Conservation (phyloP, 1,140 invertebrate species). For the Lysiphlebus fabarum region DNA sequence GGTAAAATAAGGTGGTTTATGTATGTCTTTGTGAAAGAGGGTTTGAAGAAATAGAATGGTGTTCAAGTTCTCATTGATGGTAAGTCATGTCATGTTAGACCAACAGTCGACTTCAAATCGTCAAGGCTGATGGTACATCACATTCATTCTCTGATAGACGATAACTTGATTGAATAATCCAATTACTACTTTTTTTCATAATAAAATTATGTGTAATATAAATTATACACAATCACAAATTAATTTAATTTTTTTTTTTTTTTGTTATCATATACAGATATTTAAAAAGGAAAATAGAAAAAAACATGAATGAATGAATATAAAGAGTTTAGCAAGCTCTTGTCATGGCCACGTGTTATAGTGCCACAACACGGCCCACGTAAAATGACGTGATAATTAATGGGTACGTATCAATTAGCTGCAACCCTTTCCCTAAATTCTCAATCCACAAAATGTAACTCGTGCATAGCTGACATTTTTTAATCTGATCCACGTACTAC, state of each 20-base stretch:
- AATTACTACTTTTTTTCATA: conserved; percentile 6
- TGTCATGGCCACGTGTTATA: conserved; percentile 48
- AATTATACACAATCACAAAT: neutral
- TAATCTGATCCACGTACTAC: too few species aligned
- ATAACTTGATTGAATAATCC: conserved; percentile 29
- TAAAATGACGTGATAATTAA: conserved; percentile 56
- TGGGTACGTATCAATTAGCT: conserved; percentile 53
- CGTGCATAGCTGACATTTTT: too few species aligned
- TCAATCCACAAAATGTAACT: conserved; percentile 2
- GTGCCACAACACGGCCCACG: conserved; percentile 43
- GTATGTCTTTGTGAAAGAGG: neutral
- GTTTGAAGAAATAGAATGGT: too few species aligned
- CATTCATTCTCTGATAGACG: conserved; percentile 32
- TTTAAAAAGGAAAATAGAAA: neutral
- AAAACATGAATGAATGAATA: conserved; percentile 12
- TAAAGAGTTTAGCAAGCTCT: conserved; percentile 26
- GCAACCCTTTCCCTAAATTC: conserved; percentile 33
- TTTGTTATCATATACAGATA: conserved; percentile 13
- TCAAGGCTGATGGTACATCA: neutral
- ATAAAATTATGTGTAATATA: neutral
- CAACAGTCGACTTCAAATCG: neutral
- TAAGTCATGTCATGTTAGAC: neutral
- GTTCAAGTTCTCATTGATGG: conserved; percentile 1
- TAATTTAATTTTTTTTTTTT: conserved; percentile 9
- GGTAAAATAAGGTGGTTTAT: neutral